phyloP scores from a whole-genome alignment of 2,797 vertebrate genomes.

The Eutrigla gurnardus region DNA sequence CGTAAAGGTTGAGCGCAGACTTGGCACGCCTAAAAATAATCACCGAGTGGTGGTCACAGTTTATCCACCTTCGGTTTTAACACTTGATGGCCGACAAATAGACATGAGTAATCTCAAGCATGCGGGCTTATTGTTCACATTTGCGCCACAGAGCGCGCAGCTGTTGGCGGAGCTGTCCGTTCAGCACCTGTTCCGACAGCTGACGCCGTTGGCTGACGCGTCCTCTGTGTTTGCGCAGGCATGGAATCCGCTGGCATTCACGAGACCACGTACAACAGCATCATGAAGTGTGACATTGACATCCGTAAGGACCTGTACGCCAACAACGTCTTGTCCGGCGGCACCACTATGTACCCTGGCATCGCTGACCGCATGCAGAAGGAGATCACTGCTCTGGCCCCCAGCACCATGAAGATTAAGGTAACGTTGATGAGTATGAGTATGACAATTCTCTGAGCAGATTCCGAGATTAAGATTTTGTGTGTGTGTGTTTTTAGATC shows the following conservation, averaged over 20 bases:
- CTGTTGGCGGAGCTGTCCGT: constrained; percentile 66
- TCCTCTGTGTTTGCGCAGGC: constrained; percentile 63
- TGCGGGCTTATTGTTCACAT: constrained; percentile 27
- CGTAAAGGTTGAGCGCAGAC: constrained; percentile 36
- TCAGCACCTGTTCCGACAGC: constrained; percentile 73
- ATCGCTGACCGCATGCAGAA: constrained; percentile 97
- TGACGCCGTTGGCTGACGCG: constrained; percentile 38
- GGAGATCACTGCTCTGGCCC: constrained; percentile 94
- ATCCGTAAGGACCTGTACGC: constrained; percentile 96
- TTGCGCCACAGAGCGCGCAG: constrained; percentile 32
- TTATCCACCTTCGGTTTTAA: constrained; percentile 9
- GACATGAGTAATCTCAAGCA: constrained; percentile 20
- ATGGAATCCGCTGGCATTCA: constrained; percentile 86
- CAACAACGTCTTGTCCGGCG: constrained; percentile 94
- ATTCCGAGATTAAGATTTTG: not conserved
- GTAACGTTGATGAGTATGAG: constrained; percentile 42
- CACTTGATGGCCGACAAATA: constrained; percentile 22
- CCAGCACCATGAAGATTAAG: constrained; percentile 98
- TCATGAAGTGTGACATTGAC: constrained; percentile 88
- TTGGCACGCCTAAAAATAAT: constrained; percentile 1
- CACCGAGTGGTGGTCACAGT: constrained; percentile 24
- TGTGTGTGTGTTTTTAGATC: constrained; percentile 84
- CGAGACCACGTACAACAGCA: constrained; percentile 85
- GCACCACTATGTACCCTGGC: constrained; percentile 96
- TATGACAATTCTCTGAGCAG: no score